phyloP scores from a whole-genome alignment of 2,797 vertebrate species.

The Knipowitschia caucasica region DNA sequence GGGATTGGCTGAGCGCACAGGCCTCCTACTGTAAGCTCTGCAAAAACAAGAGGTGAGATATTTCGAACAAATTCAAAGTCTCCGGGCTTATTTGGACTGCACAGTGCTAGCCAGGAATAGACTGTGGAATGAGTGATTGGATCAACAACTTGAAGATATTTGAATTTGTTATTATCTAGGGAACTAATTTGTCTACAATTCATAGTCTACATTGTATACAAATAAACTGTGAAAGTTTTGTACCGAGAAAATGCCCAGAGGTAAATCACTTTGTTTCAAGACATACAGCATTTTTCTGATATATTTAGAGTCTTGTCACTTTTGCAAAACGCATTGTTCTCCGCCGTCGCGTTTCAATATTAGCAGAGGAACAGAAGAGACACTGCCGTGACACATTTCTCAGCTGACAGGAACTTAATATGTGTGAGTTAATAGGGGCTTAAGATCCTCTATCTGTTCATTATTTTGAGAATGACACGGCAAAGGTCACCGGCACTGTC shows the following conservation, averaged over 20 bases:
- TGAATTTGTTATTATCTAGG: too few relatives aligned
- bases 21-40: constrained; percentile 25
- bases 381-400: neutral
- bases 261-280: neutral
- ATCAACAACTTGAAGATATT: neutral
- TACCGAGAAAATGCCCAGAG: too few relatives aligned
- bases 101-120: neutral
- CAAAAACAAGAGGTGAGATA: constrained; percentile 16
- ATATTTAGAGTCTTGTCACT: neutral
- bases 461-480: constrained; percentile 9
- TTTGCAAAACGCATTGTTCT: neutral
- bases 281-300: neutral
- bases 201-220: too few relatives aligned
- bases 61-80: constrained; percentile 19
- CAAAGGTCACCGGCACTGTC: constrained; percentile 15
- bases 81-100: constrained; percentile 3
- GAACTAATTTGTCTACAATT: too few relatives aligned
- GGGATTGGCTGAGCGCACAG: constrained; percentile 49
- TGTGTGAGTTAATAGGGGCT: constrained; percentile 10
- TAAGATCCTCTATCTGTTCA: constrained; percentile 16
- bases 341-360: neutral
- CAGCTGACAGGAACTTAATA: neutral
- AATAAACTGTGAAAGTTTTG: too few relatives aligned
- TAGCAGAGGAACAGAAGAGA: neutral
- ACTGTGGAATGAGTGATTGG: neutral